Base-by-base conservation (phyloP, 1,140 invertebrate species). In the Macrobrachium nipponense region DNA sequence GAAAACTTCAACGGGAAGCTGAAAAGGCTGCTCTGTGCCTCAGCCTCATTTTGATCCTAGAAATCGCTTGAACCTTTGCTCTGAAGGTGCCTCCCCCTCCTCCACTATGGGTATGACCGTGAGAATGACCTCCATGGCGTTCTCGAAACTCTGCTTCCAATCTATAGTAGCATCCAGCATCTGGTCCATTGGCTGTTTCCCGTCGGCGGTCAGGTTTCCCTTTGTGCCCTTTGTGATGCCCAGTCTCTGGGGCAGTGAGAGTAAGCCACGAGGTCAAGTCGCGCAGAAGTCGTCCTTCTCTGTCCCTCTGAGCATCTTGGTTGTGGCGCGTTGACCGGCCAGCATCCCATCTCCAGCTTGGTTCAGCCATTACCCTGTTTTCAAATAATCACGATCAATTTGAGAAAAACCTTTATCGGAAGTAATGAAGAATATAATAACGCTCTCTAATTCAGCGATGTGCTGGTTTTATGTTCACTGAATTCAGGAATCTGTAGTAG, bases 41-140 rank as follows among this genome's bases (percentile, higher is more conserved):
- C 14, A 88, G 81, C 61, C 88, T 87, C 88, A 88, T 82, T 77
- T 88, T 88, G 75, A 88, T 88, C 66, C 88, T 86, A 43, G 88
- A 88, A 59, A 88, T 88, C 17, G 88, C 88, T 36, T 88, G 88
- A 20, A 88, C 88, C 73, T 88, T 88, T 5, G 88, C 88, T 23
- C 88, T 82, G 61, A 88, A 88, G 15, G 80, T 82, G 12, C 88
- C 84, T 10, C 84, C 75, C 11, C 79, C 72, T n/a, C 75, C 75
- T 0, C 66, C 59, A 59, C 77, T 61, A 15, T 86, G 51, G 12
- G 51, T 51, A 51, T 51, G 77, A 62, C 77, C 70, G 64, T 80
- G 82, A 20, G 78, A 83, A 51, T 87, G 84, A 14, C 81, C 44
- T 2, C 81, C 77, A 36, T 88, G 66, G 12, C 81, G 80, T 68